Conservation (phyloP, 2,888 invertebrate species). For the Alloscopus bannaensis region DNA sequence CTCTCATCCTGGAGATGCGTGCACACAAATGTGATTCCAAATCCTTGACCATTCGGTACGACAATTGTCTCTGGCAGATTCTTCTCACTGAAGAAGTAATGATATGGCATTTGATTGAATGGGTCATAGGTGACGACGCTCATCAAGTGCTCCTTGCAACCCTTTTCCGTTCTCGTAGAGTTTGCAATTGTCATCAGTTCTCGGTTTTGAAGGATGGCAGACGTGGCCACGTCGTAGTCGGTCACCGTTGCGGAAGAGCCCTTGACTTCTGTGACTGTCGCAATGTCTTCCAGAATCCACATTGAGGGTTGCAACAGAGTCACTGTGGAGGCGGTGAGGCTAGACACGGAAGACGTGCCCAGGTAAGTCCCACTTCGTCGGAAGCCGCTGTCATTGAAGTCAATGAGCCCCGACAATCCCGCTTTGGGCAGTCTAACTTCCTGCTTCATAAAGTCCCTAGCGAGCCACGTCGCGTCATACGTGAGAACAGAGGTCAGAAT, state of each 20-base stretch:
- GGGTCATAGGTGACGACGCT: slow-evolving; percentile 69
- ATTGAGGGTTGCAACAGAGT: slow-evolving; percentile 70
- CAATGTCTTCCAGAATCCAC: slow-evolving; percentile 71
- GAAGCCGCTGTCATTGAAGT: slow-evolving; percentile 64
- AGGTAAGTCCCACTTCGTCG: slow-evolving; percentile 66
- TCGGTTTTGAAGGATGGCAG: slow-evolving; percentile 64
- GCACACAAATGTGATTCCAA: slow-evolving; percentile 70
- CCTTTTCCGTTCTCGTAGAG: slow-evolving; percentile 42
- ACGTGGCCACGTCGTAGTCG: slow-evolving; percentile 70
- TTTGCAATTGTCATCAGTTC: slow-evolving; percentile 60
- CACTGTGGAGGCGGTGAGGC: slow-evolving; percentile 34
- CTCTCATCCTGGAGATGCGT: slow-evolving; percentile 22
- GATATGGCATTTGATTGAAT: slow-evolving; percentile 69
- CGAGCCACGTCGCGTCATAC: slow-evolving; percentile 67
- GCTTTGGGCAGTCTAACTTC: slow-evolving; percentile 37
- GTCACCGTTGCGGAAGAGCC: slow-evolving; percentile 43
- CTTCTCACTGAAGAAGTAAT: slow-evolving; percentile 62
- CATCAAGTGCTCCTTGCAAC: slow-evolving; percentile 66
- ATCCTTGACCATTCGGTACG: slow-evolving; percentile 71
- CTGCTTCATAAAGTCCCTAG: slow-evolving; percentile 37
- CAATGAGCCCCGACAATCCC: slow-evolving; percentile 68
- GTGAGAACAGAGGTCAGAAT: slow-evolving; percentile 66
- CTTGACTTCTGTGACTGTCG: slow-evolving; percentile 31
- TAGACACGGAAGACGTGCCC: slow-evolving; percentile 57
- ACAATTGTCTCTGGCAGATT: slow-evolving; percentile 67